A percentile compares a stretch with the other conserved stretches of the same genome.
Conservation (phyloP, 2,888 invertebrate species). For the Anticlea derivata region DNA sequence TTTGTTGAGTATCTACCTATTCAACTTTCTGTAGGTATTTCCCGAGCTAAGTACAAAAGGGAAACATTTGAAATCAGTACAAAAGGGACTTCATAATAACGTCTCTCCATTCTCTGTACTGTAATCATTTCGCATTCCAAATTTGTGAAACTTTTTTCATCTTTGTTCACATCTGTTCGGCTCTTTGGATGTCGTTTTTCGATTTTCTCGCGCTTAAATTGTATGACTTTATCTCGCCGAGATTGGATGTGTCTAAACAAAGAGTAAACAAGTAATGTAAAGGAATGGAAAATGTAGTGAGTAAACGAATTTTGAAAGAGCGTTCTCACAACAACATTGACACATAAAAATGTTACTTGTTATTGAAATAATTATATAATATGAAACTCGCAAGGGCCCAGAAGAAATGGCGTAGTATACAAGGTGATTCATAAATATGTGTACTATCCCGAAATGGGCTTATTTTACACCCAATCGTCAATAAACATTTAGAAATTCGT, state of each 20-base stretch:
- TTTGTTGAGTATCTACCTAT: slow-evolving; percentile 56
- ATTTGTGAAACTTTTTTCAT: slow-evolving; percentile 81
- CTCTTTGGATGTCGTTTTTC: slow-evolving; percentile 61
- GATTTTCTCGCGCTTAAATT: slow-evolving; percentile 54
- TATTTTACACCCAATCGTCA: no score
- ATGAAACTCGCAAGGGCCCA: no score
- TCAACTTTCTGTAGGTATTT: slow-evolving; percentile 62
- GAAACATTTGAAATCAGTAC: slow-evolving; percentile 76
- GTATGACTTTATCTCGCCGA: slow-evolving; percentile 23
- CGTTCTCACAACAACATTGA: no score
- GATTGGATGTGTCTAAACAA: slow-evolving; percentile 20
- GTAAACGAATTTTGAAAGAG: no score
- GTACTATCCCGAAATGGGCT: no score
- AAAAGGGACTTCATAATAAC: slow-evolving; percentile 78
- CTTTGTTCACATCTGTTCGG: slow-evolving; percentile 78
- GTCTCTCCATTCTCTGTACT: slow-evolving; percentile 77
- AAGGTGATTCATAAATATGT: no score
- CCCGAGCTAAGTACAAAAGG: slow-evolving; percentile 59
- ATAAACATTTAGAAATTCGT: no score
- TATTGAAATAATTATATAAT: no score
- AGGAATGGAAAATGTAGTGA: slow-evolving; percentile 4
- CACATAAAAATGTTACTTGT: no score
- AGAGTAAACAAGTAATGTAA: slow-evolving; percentile 2
- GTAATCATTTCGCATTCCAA: slow-evolving; percentile 78
- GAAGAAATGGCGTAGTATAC: no score